Evolutionary conservation across 2,888 invertebrate genomes (phyloP).

Genomic region (Athripsodes cinereus): DNA sequence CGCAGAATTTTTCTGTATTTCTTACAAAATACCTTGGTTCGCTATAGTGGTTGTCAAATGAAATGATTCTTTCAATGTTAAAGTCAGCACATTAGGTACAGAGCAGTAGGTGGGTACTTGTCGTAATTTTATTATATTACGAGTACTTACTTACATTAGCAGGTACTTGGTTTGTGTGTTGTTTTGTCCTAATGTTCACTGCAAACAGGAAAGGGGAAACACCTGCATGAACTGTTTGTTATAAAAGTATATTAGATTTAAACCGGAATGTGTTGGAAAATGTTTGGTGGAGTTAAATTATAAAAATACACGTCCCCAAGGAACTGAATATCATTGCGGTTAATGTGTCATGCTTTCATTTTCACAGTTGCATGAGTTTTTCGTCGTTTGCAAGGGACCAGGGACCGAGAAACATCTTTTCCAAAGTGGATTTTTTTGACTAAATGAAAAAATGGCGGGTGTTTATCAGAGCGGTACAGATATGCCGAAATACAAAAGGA

Average conservation of each 20-base stretch:
- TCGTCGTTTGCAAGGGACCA: background rate
- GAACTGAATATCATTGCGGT: background rate
- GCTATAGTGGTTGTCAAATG: too few relatives aligned
- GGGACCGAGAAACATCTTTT: conserved; percentile 4
- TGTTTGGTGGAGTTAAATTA: background rate
- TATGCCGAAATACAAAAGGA: background rate
- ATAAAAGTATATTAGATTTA: background rate
- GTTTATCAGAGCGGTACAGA: background rate
- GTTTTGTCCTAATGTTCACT: background rate
- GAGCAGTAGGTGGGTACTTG: too few relatives aligned
- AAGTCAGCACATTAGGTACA: too few relatives aligned
- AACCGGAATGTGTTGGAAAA: background rate
- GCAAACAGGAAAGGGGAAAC: background rate
- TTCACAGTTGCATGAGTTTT: conserved; percentile 17
- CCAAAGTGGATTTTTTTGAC: conserved; percentile 10
- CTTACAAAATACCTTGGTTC: too few relatives aligned
- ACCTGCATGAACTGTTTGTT: background rate
- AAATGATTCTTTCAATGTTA: too few relatives aligned
- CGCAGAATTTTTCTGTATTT: too few relatives aligned
- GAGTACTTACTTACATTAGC: too few relatives aligned
- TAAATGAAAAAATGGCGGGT: conserved; percentile 17
- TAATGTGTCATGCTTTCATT: conserved; percentile 18
- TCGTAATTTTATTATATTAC: too few relatives aligned
- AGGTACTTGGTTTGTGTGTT: too few relatives aligned
- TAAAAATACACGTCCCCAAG: conserved; percentile 3